These are phyloP conservation scores for Augochlorella aurata DNA, from an alignment of 2,888 invertebrate species.

Conservation along the genomic window DNA sequence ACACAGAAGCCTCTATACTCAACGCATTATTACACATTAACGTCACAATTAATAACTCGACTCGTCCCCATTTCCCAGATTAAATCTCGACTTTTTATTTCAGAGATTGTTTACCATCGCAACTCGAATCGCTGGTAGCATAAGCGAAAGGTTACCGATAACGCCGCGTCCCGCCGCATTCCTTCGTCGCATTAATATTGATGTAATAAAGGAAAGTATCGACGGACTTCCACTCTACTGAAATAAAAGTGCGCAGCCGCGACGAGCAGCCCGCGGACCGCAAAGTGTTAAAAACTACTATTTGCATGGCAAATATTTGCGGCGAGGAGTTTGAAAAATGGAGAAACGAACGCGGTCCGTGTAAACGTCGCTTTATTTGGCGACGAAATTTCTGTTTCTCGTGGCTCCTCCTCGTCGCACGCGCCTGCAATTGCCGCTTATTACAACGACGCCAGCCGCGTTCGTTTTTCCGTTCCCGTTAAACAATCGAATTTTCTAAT, in stretches of 20 bases:
- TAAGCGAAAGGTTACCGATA: too few relatives aligned
- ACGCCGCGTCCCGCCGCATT: too few relatives aligned
- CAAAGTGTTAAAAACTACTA: constrained; percentile 7
- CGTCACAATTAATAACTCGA: too few relatives aligned
- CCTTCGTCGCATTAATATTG: not conserved
- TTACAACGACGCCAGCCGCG: not conserved
- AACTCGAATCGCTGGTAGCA: too few relatives aligned
- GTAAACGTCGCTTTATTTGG: constrained; percentile 6
- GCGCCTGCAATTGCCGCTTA: not conserved
- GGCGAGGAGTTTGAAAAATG: constrained; percentile 14
- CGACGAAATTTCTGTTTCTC: constrained; percentile 3
- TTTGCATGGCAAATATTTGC: constrained; percentile 34
- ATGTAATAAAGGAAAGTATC: not conserved
- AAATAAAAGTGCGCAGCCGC: not conserved
- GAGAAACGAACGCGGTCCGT: not conserved
- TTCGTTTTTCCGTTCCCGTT: not conserved
- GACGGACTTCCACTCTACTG: not conserved
- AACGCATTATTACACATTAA: too few relatives aligned
- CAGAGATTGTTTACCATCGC: too few relatives aligned
- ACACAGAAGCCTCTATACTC: too few relatives aligned
- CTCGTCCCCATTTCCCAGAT: too few relatives aligned
- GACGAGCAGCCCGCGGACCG: not conserved
- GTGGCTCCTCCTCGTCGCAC: not conserved
- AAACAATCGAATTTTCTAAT: not conserved
- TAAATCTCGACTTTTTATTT: too few relatives aligned